Evolutionary conservation across 2,888 invertebrate genomes (phyloP), one percentile per base, ranked within the genome.

Genomic region (Polietes domitor): DNA sequence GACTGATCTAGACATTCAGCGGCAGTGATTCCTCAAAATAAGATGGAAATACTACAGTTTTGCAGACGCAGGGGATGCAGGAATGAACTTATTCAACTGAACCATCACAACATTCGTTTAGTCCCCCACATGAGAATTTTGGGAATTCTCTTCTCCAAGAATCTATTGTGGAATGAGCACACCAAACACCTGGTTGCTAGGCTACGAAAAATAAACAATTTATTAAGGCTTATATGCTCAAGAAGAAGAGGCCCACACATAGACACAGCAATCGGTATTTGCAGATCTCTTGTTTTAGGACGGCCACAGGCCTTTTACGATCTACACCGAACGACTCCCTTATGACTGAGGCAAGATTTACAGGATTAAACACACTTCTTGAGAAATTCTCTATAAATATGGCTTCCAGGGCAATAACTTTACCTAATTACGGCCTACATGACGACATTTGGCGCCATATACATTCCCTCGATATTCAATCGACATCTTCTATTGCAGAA

Each of bases 201-300:
- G 53, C 58, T 82, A 4, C 24, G 58, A 19, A 78, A 72, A n/a
- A 75, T 82, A 9, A 71, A 80, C n/a, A 80, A 80, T 19, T 32
- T 78, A 7, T 32, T 83, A 6, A 78, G 71, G 28, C 26, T 78
- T 1, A 76, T 82, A 26, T 79, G 75, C 50, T 68, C 73, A 0
- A 76, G 50, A 19, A 78, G 41, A 12, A 82, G 71, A n/a, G 78
- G 78, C 2, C 75, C 79, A 12, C 79, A 79, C 19, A 65, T 82
- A 41, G 82, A 79, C 12, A 82, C 58, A 0, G 78, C 65, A 9
- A 63, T 79, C 0, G 24, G 28, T 4, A 79, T 82, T 15, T 78
- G 78, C 37, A 41, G 41, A 55, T n/a, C 72, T 10, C 47, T 82
- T 76, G 12, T 61, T 86, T 87, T 83, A 83, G 85, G 80, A 83